A percentile compares a stretch with the other conserved stretches of the same genome.
Evolutionary conservation across 2,797 vertebrate genomes (phyloP).

Genomic region (Megalops cyprinoides): DNA sequence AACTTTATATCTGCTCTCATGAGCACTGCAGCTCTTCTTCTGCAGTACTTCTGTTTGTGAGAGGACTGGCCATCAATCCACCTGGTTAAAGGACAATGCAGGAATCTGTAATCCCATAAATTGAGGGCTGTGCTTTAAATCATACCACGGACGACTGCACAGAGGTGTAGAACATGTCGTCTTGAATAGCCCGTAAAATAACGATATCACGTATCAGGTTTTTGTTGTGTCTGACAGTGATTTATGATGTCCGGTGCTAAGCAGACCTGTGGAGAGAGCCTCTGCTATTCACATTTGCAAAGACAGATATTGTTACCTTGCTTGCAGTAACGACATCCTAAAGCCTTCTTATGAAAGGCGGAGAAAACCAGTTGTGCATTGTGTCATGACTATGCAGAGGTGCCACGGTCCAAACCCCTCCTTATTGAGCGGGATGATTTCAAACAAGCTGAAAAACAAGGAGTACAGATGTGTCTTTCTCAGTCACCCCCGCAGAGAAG

Average conservation of each 20-base stretch:
- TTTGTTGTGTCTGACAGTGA: constrained; percentile 38
- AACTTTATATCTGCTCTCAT: too few species aligned
- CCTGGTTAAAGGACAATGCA: too few species aligned
- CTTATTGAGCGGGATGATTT: constrained; percentile 22
- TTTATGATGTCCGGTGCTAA: constrained; percentile 37
- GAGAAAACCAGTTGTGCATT: constrained; percentile 18
- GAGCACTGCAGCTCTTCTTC: too few species aligned
- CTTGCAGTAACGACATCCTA: constrained; percentile 19
- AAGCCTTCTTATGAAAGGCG: constrained; percentile 27
- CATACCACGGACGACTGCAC: too few species aligned
- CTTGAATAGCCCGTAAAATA: constrained; percentile 24
- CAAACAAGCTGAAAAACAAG: constrained; percentile 34
- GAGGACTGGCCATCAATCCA: too few species aligned
- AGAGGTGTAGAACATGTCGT: too few species aligned
- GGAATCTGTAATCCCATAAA: too few species aligned
- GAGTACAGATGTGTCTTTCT: too few species aligned
- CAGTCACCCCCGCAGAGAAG: constrained; percentile 1
- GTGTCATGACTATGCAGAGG: too few species aligned
- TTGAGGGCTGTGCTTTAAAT: too few species aligned
- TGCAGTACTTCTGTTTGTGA: too few species aligned
- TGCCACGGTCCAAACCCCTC: constrained; percentile 14
- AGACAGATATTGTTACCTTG: not conserved
- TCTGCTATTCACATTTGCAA: not conserved
- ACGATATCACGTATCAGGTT: constrained; percentile 37
- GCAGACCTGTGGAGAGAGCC: constrained; percentile 17